Evolutionary conservation across 23 tunicate genomes (phyloP), one percentile per base, ranked within the genome.

Genomic region (Botrylloides violaceus): DNA sequence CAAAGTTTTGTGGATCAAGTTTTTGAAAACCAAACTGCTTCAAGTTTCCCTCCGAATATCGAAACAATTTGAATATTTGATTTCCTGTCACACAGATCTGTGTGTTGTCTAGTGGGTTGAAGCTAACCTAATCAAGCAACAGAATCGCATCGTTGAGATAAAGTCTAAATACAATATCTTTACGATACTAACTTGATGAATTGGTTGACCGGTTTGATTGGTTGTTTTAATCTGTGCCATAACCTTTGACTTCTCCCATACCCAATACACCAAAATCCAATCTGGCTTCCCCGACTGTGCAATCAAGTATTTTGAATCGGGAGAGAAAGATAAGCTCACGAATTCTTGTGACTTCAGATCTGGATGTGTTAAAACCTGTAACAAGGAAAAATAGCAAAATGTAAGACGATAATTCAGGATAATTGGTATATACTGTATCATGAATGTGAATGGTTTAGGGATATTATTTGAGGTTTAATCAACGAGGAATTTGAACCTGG

Each of bases 31-130:
- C 98, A 81, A 85, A 86, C 32, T 86, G 98, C 56, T 86, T 93
- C 58, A 93, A 61, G 59, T 93, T 86, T 60, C 98, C 98, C 72
- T 93, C 98, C 62, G 92, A 83, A 77, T 85, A 93, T 37, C 94
- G 77, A 35, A 81, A 85, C 33, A 85, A 48, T 55, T 93, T 93
- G 78, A 93, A 86, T 12, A 93, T 85, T 73, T 93, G 92, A 56
- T 93, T 81, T 37, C 98, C 98, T 49, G 85, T 66, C 7, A 93
- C 98, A 64, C 94, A 85, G 12, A 93, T 86, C 63, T 84, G 94
- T 22, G 98, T 93, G 85, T 93, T 93, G 81, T 93, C 98, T 61
- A 80, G 84, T 9, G 98, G 98, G 35, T 85, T 84, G 65, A 93
- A 93, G 61, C 88, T 93, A 3, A 85, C 79, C 98, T 93, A 64